Evolutionary conservation across 2,797 vertebrate genomes (phyloP).

Genomic region (Acanthopagrus latus): DNA sequence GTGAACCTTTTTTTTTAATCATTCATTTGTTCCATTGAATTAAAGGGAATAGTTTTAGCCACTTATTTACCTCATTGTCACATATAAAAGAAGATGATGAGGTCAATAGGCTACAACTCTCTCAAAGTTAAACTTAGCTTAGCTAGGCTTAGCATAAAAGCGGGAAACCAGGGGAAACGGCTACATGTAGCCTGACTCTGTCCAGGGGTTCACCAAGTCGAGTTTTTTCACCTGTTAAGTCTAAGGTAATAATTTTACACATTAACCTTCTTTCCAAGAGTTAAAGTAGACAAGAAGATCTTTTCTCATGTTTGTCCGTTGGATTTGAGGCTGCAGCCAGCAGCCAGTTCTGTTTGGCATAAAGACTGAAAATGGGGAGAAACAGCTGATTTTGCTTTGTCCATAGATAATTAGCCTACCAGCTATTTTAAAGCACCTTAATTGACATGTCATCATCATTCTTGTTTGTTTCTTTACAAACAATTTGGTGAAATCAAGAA

Average conservation of each 20-base stretch:
- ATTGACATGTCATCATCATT: not conserved
- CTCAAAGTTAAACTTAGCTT: not conserved
- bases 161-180: too few species aligned
- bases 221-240: too few species aligned
- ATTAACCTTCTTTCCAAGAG: not conserved
- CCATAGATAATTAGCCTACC: not conserved
- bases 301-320: not conserved
- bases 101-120: not conserved
- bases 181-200: too few species aligned
- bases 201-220: too few species aligned
- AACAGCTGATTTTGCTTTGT: not conserved
- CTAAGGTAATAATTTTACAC: not conserved
- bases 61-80: not conserved
- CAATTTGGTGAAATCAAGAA: not conserved
- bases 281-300: not conserved
- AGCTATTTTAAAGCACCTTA: not conserved
- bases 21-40: not conserved
- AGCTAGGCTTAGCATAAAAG: too few species aligned
- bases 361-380: not conserved
- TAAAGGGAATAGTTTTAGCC: not conserved
- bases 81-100: not conserved
- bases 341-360: not conserved
- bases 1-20: not conserved
- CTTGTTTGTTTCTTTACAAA: not conserved
- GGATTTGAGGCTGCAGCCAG: not conserved